Conservation (phyloP, 2,113 vertebrate genomes). For the Microcebus lehilahytsara region DNA sequence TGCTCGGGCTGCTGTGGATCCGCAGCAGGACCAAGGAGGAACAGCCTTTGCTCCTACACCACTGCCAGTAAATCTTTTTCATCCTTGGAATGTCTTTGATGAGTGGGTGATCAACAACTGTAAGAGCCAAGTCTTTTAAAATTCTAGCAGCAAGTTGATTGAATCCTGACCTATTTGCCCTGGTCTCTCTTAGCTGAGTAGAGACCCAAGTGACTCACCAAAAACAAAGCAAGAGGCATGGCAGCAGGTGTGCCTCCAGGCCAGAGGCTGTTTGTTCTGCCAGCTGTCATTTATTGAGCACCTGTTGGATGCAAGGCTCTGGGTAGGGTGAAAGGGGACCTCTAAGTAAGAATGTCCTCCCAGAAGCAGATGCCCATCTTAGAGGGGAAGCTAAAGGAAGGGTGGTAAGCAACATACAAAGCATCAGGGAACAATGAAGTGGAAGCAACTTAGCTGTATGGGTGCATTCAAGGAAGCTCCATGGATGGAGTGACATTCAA, state of each 20-base stretch:
- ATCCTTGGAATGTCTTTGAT: neutral
- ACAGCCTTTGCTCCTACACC: neutral
- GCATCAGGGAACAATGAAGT: neutral
- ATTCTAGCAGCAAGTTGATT: slow-evolving; percentile 10
- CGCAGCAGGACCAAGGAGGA: neutral
- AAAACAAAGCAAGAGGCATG: neutral
- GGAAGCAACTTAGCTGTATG: neutral
- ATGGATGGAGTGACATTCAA: neutral
- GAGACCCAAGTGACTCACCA: neutral
- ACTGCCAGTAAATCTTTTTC: neutral
- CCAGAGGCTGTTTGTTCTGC: neutral
- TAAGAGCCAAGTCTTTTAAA: neutral
- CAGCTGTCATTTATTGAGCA: neutral
- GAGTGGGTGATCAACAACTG: neutral
- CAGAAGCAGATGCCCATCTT: neutral
- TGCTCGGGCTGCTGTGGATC: neutral
- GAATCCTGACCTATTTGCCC: neutral
- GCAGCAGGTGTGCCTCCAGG: neutral
- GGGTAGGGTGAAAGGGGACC: neutral
- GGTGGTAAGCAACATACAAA: neutral
- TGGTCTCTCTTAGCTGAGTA: neutral
- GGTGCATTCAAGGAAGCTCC: neutral
- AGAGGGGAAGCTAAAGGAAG: neutral
- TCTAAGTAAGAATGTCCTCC: neutral
- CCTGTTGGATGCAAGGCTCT: neutral